Base-by-base conservation (phyloP, 2,888 invertebrate genomes). In the Ceramica pisi region DNA sequence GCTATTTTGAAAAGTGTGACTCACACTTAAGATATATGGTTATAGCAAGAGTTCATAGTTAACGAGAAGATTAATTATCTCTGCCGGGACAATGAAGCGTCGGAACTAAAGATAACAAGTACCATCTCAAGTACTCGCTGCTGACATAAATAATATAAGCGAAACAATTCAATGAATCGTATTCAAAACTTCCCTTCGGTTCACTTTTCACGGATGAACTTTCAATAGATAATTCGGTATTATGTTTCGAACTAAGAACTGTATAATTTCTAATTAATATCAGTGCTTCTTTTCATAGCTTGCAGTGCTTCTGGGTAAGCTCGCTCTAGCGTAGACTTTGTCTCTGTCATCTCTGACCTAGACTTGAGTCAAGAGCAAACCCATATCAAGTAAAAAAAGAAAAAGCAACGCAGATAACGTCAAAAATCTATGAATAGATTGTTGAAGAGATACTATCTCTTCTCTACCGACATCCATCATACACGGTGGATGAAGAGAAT, bases 21-120 rank as follows among this genome's bases (percentile, higher is more conserved):
- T 83, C 83, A 82, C 56, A 57, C 69, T 53, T 71, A 72, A 63
- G 61, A 69, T 55, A 72, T 65, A 59, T 69, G 75, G 79, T 73
- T 76, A 80, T 73, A 71, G 75, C 67, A 76, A 72, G 70, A 85
- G 67, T 80, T 82, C 65, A 65, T 74, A 81, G 79, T 85, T 81
- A 81, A 76, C 71, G 74, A 71, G 63, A 84, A 81, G 88, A 90
- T 87, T 86, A 88, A 88, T 87, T 83, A 75, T 84, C 84, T 81
- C 76, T 76, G 79, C 76, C 81, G 78, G 78, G 80, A 89, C 86
- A 88, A 89, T 87, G 85, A 83, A 84, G 81, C 84, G 77, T 84
- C 86, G 85, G 84, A 84, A 83, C 84, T 82, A 78, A 81, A 90
- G 87, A 91, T 89, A 90, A 82, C 71, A 87, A 91, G 84, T 89